phyloP scores from a whole-genome alignment of 2,797 vertebrate genomes.

The Gorsachius magnificus region DNA sequence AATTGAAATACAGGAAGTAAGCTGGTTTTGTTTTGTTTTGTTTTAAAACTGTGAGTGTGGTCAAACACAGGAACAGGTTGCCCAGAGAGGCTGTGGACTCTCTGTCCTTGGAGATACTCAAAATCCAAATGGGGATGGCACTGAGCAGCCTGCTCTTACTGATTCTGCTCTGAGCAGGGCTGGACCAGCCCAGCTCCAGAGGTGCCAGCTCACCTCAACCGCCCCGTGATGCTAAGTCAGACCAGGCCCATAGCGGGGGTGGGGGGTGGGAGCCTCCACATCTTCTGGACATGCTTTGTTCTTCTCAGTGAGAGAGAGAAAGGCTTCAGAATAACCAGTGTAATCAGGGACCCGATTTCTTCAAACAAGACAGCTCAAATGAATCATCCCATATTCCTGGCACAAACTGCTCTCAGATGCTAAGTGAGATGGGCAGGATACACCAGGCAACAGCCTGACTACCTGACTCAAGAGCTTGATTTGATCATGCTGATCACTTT shows the following conservation, averaged over 20 bases:
- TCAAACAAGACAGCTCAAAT: constrained; percentile 26
- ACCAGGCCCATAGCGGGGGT: neutral
- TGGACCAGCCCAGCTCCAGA: neutral
- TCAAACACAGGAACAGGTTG: neutral
- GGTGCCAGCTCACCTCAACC: neutral
- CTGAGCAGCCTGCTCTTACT: neutral
- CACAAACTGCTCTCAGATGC: neutral
- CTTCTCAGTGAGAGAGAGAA: neutral
- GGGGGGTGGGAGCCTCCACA: neutral
- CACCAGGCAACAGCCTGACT: neutral
- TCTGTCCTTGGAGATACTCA: neutral
- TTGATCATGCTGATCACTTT: neutral
- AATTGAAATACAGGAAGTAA: neutral
- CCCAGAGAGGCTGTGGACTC: neutral
- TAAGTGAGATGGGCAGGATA: neutral
- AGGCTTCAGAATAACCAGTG: neutral
- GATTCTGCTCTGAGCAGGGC: neutral
- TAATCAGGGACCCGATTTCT: neutral
- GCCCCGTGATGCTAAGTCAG: neutral
- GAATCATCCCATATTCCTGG: constrained; percentile 27
- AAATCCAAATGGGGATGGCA: neutral
- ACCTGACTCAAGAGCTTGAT: neutral
- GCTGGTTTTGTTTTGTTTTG: too few species aligned
- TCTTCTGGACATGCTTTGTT: neutral
- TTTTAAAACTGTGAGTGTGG: too few species aligned